These are phyloP conservation scores for Rhincodon typus DNA, from an alignment of 2,797 vertebrate species.

Conservation along the genomic window DNA sequence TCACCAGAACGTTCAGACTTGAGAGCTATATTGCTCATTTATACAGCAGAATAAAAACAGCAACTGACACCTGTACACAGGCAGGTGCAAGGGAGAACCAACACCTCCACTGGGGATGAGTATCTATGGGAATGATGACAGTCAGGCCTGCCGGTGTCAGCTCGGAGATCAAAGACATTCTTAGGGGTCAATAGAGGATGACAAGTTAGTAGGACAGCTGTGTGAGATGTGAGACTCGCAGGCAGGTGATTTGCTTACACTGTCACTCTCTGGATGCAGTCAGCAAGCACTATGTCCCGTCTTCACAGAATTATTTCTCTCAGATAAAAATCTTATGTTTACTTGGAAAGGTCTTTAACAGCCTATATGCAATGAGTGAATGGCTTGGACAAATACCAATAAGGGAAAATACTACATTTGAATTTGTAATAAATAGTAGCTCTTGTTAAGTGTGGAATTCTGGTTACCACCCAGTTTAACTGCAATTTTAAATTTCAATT, in stretches of 20 bases:
- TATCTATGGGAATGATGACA: slow-evolving; percentile 40
- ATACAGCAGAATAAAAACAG: fast-evolving
- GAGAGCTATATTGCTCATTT: slow-evolving; percentile 32
- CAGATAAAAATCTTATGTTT: slow-evolving; percentile 41
- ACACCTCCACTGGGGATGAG: neutral
- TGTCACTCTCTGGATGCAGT: slow-evolving; percentile 43
- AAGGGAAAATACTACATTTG: slow-evolving; percentile 38
- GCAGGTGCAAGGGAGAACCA: slow-evolving; percentile 36
- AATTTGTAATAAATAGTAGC: slow-evolving; percentile 32
- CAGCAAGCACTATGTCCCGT: slow-evolving; percentile 43
- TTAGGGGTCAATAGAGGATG: slow-evolving; percentile 41
- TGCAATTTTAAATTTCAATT: slow-evolving; percentile 52
- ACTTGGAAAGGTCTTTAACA: slow-evolving; percentile 36
- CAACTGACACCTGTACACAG: slow-evolving; percentile 20
- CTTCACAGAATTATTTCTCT: slow-evolving; percentile 40
- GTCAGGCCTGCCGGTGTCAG: slow-evolving; percentile 38
- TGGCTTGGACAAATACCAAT: slow-evolving; percentile 39
- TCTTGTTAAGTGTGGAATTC: too few species aligned
- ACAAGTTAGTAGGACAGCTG: neutral
- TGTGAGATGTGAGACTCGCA: slow-evolving; percentile 41
- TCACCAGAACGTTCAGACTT: neutral
- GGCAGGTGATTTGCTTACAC: slow-evolving; percentile 46
- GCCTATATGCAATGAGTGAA: neutral
- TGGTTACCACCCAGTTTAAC: slow-evolving; percentile 55
- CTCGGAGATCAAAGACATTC: slow-evolving; percentile 46